Conservation (phyloP, 2,888 invertebrate species). For the Beris chalybata region DNA sequence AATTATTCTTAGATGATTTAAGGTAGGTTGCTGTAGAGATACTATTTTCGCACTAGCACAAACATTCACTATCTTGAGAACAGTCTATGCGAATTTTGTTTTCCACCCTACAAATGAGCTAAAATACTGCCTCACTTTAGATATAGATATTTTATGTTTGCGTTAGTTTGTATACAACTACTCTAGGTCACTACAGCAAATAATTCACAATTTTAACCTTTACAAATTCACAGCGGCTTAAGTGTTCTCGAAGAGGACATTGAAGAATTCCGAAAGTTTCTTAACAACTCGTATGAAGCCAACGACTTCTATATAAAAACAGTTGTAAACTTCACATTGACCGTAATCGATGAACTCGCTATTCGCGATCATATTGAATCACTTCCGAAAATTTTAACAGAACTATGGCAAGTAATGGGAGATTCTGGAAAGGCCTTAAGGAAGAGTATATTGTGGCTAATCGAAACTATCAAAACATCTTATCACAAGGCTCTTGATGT, state of each 20-base stretch:
- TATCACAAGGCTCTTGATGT: constrained; percentile 72
- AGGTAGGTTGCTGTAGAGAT: constrained; percentile 52
- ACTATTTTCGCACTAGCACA: not conserved
- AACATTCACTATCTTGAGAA: not conserved
- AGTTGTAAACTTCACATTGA: constrained; percentile 68
- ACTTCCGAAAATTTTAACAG: constrained; percentile 76
- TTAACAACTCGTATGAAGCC: constrained; percentile 75
- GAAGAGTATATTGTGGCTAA: constrained; percentile 73
- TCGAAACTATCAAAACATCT: constrained; percentile 71
- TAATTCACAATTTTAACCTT: too few species aligned
- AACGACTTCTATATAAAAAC: constrained; percentile 86
- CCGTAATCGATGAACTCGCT: constrained; percentile 76
- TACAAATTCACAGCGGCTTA: constrained; percentile 53
- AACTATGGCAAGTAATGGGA: constrained; percentile 84
- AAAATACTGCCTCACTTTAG: too few species aligned
- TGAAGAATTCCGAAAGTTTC: constrained; percentile 64
- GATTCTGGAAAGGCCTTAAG: constrained; percentile 79
- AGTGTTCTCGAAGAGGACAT: constrained; percentile 66
- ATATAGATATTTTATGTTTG: too few species aligned
- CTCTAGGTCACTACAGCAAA: too few species aligned
- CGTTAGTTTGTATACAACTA: too few species aligned
- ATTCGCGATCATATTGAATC: constrained; percentile 76
- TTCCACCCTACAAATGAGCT: too few species aligned
- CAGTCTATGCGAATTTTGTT: too few species aligned
- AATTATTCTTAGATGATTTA: constrained; percentile 72